These are phyloP conservation scores for Dinocampus coccinellae DNA, from an alignment of 2,888 invertebrate genomes.

Conservation along the genomic window DNA sequence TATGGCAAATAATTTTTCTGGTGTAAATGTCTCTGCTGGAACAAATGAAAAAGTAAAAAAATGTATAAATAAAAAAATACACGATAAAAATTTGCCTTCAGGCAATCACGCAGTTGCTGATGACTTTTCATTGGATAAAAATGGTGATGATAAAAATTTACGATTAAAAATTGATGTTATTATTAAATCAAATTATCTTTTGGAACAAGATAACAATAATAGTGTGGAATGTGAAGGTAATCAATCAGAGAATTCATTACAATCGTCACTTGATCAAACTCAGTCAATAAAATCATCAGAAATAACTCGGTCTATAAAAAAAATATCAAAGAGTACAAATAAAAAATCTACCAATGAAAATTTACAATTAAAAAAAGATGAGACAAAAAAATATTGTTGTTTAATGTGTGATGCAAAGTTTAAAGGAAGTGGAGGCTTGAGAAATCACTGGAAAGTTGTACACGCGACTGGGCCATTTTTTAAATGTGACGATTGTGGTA, in stretches of 20 bases:
- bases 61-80: conserved; percentile 11
- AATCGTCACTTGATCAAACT: conserved; percentile 26
- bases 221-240: conserved; percentile 39
- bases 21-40: not conserved
- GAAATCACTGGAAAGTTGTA: conserved; percentile 66
- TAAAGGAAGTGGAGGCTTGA: conserved; percentile 65
- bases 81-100: not conserved
- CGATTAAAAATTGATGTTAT: conserved; percentile 57
- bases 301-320: conserved; percentile 3
- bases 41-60: conserved; percentile 15
- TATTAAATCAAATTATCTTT: conserved; percentile 57
- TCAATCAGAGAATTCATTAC: conserved; percentile 29
- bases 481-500: conserved; percentile 81
- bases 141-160: conserved; percentile 46
- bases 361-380: not conserved
- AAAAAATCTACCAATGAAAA: conserved; percentile 11
- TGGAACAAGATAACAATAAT: conserved; percentile 62
- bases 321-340: not conserved
- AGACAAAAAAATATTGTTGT: conserved; percentile 60
- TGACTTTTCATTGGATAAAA: conserved; percentile 1
- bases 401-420: conserved; percentile 61
- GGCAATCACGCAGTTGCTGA: not conserved
- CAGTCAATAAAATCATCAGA: not conserved
- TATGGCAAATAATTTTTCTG: conserved; percentile 48
- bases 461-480: conserved; percentile 70